These are phyloP conservation scores for Microplitis manilae DNA, from an alignment of 2,888 invertebrate genomes.

Conservation along the genomic window DNA sequence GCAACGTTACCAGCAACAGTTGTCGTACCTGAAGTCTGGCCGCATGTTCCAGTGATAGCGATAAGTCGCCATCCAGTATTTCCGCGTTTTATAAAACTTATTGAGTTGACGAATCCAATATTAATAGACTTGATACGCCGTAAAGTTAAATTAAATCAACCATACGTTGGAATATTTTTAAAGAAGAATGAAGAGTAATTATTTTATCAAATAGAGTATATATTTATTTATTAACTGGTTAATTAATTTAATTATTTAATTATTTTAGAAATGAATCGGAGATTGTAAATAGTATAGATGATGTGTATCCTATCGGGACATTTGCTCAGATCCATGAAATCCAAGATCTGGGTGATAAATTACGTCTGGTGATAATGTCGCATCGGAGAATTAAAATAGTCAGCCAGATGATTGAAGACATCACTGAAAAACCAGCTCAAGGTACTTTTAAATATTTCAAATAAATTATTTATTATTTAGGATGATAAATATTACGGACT, in stretches of 20 bases:
- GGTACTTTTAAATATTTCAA: conserved; percentile 69
- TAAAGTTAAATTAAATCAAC: conserved; percentile 96
- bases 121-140: conserved; percentile 91
- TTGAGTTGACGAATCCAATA: conserved; percentile 92
- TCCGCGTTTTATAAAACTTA: conserved; percentile 97
- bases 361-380: conserved; percentile 94
- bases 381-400: conserved; percentile 90
- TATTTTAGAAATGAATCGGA: conserved; percentile 83
- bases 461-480: conserved; percentile 6
- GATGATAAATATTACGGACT: conserved; percentile 13
- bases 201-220: background rate
- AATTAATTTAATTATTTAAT: background rate
- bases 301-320: conserved; percentile 92
- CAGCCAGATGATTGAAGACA: conserved; percentile 84
- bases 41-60: conserved; percentile 95
- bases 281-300: conserved; percentile 85
- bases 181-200: conserved; percentile 89
- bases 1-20: conserved; percentile 85
- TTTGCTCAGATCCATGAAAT: conserved; percentile 99
- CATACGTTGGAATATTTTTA: conserved; percentile 97
- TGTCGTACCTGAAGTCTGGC: conserved; percentile 96
- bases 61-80: conserved; percentile 96
- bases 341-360: conserved; percentile 92
- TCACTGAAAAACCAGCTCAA: conserved; percentile 75
- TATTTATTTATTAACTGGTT: background rate